Conservation (phyloP, 2,113 vertebrate species). For the Mustelus asterias region DNA sequence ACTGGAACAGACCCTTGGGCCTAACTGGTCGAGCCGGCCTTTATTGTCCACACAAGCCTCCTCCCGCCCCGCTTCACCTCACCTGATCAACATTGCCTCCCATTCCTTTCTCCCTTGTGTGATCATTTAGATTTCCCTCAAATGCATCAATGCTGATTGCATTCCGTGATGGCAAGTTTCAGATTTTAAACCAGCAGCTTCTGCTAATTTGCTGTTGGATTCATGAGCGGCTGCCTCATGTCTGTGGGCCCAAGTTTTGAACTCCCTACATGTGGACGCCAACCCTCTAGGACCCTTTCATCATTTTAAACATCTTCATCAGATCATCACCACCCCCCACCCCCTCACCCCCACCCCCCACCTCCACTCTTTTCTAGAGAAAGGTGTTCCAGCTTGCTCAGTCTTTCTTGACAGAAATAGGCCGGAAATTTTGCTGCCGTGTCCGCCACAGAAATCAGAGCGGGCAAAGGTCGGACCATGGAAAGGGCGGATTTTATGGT, state of each 20-base stretch:
- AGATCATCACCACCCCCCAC: too few relatives aligned
- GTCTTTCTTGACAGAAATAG: too few relatives aligned
- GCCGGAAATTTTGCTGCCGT: too few relatives aligned
- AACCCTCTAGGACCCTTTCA: background rate
- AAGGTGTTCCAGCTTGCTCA: too few relatives aligned
- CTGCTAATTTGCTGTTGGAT: background rate
- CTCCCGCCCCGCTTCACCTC: background rate
- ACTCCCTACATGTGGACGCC: too few relatives aligned
- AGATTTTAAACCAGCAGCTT: background rate
- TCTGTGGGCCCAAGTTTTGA: too few relatives aligned
- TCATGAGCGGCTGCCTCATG: background rate
- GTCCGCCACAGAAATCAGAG: too few relatives aligned
- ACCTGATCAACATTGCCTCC: background rate
- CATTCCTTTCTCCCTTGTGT: background rate
- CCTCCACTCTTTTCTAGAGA: too few relatives aligned
- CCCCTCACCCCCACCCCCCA: too few relatives aligned
- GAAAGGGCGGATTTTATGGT: too few relatives aligned
- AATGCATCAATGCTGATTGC: background rate
- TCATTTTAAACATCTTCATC: background rate
- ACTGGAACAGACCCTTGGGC: background rate
- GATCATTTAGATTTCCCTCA: background rate
- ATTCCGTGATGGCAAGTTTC: background rate
- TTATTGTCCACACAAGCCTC: background rate
- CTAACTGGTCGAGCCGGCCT: too few relatives aligned
- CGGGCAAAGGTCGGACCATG: too few relatives aligned